Base-by-base conservation (phyloP, 2,797 vertebrate genomes). In the Leptodactylus fallax region DNA sequence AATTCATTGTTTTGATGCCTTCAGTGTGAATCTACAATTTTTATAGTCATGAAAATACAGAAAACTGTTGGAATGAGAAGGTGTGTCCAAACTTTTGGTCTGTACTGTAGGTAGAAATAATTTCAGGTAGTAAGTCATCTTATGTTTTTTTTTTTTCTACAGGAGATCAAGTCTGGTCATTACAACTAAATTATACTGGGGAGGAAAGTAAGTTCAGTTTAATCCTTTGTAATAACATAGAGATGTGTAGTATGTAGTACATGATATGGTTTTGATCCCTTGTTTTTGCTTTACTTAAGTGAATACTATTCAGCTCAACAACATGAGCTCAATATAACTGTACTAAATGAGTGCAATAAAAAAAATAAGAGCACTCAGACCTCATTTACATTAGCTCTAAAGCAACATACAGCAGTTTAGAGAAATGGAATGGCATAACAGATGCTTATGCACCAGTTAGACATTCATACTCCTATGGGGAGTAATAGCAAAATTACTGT, bases 141-240 rank as follows among this genome's bases (percentile, higher is more conserved):
- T 36, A 36, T 36, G 36, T 36, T 23, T 4, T 85, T 85, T 78
- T 82, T n/a, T 67, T 71, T 87, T 79, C 79, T 81, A 45, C 89
- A 99, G 98, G 94, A 95, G 98, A 72, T 99, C 98, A 93, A 99
- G 97, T 91, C 92, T 99, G 92, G 98, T 99, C 92, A 99, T 99
- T 85, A 99, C 98, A 77, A 99, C 98, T 9, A 99, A 99, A 93
- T 96, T 99, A 76, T 99, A 98, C 95, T 99, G 98, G 98, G 98
- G 98, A 90, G 98, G 98, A 96, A 99, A 98, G 98, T 99, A 96
- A 98, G 97, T 96, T 81, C 58, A 45, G 47, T 60, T 7, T 6
- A 51, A 51, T 25, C 53, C 10, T 10, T 51, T 61, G n/a, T 74
- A 13, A 9, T 85, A 36, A 23, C n/a, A 45, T 17, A 11, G 0